phyloP scores from a whole-genome alignment of 2,797 vertebrate genomes.

The Tapirus indicus region DNA sequence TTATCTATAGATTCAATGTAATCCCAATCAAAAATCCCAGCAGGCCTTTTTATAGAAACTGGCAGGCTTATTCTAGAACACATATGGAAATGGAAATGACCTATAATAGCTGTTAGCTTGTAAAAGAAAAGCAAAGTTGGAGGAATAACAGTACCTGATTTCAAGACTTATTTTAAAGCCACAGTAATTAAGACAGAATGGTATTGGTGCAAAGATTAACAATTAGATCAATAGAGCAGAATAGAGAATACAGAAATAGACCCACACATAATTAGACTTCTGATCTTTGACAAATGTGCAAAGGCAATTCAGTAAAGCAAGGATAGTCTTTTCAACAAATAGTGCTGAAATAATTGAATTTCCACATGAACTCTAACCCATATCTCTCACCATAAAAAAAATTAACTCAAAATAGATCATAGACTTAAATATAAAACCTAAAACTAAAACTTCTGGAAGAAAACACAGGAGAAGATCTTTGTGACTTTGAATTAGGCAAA shows the following conservation, averaged over 20 bases:
- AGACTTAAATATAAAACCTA: neutral
- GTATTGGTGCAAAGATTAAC: neutral
- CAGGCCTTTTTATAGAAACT: neutral
- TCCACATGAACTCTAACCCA: neutral
- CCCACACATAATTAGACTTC: neutral
- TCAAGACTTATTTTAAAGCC: neutral
- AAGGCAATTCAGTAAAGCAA: neutral
- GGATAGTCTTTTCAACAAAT: neutral
- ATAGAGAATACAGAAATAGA: neutral
- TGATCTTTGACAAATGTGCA: neutral
- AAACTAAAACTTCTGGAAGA: neutral
- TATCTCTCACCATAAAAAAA: neutral
- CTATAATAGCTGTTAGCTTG: neutral
- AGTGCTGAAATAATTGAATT: neutral
- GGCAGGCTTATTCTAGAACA: neutral
- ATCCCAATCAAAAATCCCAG: neutral
- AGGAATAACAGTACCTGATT: neutral
- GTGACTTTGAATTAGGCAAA: neutral
- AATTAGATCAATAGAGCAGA: neutral
- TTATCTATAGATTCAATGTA: neutral
- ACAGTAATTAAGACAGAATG: neutral
- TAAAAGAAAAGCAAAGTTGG: neutral
- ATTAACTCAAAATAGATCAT: neutral
- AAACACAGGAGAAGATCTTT: neutral
- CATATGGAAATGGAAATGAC: neutral